phyloP scores from a whole-genome alignment of 2,797 vertebrate genomes.

The Melanotaenia pygmaea region DNA sequence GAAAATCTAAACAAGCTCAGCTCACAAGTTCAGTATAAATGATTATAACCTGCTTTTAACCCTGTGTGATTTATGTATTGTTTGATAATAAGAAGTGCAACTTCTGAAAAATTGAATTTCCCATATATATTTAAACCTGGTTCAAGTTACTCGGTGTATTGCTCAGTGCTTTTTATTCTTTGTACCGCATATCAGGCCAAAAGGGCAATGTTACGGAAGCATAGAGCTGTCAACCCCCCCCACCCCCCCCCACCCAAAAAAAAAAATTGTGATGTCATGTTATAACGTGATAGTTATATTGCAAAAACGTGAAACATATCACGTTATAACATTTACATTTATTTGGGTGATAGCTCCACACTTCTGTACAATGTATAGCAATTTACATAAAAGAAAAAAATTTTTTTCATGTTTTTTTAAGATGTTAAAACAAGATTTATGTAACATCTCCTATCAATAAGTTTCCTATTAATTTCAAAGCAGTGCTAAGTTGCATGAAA shows the following conservation, averaged over 20 bases:
- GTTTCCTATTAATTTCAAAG: rapidly evolving
- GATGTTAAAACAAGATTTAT: not conserved
- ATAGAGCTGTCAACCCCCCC: too few relatives aligned
- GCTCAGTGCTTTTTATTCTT: not conserved
- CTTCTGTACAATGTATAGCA: too few relatives aligned
- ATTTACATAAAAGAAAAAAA: not conserved
- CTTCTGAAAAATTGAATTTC: conserved; percentile 30
- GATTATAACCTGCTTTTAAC: conserved; percentile 53
- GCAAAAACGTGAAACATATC: too few relatives aligned
- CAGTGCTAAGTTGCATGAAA: not conserved
- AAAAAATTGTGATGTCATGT: too few relatives aligned
- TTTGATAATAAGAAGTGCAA: conserved; percentile 36
- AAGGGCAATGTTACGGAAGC: not conserved
- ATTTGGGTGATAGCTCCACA: too few relatives aligned
- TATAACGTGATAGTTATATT: too few relatives aligned
- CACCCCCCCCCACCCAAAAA: too few relatives aligned
- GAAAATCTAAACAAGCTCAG: conserved; percentile 72
- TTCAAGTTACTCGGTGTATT: conserved; percentile 31
- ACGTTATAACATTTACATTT: too few relatives aligned
- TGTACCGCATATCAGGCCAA: not conserved
- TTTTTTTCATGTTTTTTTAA: not conserved
- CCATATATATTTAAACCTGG: conserved; percentile 23
- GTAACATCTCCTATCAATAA: rapidly evolving
- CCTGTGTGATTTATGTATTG: conserved; percentile 62
- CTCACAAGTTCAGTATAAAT: conserved; percentile 60